Percentiles rank a stretch among this genome's conserved stretches.
Conservation (phyloP, 1,140 invertebrate genomes). For the Pissodes strobi region DNA sequence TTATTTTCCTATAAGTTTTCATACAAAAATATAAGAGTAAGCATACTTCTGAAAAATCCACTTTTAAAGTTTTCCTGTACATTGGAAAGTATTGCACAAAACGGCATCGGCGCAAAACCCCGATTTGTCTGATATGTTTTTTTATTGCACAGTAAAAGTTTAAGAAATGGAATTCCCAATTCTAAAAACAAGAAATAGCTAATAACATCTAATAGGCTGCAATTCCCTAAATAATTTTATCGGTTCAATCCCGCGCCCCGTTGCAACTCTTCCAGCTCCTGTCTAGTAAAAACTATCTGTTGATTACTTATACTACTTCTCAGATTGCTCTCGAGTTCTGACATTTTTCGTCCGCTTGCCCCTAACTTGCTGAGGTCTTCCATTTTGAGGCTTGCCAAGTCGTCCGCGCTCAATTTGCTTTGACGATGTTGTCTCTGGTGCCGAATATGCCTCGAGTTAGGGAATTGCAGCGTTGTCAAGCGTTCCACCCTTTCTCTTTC, state of each 20-base stretch:
- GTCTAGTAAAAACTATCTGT: conserved; percentile 27
- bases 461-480: conserved; percentile 31
- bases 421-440: conserved; percentile 46
- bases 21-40: no score
- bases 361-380: not conserved
- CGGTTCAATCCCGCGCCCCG: not conserved
- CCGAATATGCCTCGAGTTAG: conserved; percentile 39
- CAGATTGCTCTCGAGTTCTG: conserved; percentile 18
- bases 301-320: conserved; percentile 18
- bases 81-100: no score
- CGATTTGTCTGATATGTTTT: no score
- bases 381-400: conserved; percentile 6
- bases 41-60: no score
- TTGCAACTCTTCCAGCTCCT: conserved; percentile 18
- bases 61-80: no score
- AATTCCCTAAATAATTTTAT: no score
- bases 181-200: no score
- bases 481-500: conserved; percentile 42
- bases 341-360: not conserved
- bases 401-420: conserved; percentile 17
- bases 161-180: no score
- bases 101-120: no score
- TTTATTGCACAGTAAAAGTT: no score
- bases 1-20: conserved; percentile 5
- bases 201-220: no score